Evolutionary conservation across 2,888 invertebrate species (phyloP).

Genomic region (Eremobia ochroleuca): DNA sequence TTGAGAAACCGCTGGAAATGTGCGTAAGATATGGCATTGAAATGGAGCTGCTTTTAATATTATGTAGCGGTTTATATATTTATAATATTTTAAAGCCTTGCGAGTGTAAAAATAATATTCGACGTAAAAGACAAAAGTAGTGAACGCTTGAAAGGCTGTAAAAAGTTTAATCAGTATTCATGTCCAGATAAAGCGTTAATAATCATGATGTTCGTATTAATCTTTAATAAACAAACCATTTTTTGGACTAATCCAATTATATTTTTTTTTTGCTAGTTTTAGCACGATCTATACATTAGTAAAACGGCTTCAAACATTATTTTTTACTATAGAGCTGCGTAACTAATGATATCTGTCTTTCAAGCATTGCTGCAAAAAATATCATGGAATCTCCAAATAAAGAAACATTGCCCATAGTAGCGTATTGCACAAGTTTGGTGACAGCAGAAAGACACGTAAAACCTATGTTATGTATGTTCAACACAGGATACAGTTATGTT

Average conservation of each 20-base stretch:
- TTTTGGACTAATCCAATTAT: constrained; percentile 5
- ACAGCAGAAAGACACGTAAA: constrained; percentile 12
- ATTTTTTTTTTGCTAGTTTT: constrained; percentile 3
- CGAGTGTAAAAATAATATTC: neutral
- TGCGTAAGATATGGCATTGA: constrained; percentile 47
- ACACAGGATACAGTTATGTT: constrained; percentile 1
- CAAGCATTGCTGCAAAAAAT: neutral
- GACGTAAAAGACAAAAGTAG: neutral
- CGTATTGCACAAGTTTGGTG: constrained; percentile 9
- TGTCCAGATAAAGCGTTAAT: neutral
- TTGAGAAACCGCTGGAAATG: constrained; percentile 26
- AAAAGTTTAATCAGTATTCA: constrained; percentile 18
- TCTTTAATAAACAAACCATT: constrained; percentile 16
- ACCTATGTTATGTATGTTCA: neutral
- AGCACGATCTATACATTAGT: neutral
- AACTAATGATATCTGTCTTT: neutral
- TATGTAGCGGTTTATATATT: neutral
- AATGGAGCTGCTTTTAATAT: constrained; percentile 28
- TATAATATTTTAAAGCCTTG: neutral
- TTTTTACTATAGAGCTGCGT: neutral
- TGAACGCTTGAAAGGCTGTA: neutral
- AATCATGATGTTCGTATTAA: constrained; percentile 20
- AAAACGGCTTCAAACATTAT: neutral
- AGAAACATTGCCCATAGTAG: neutral
- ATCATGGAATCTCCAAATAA: neutral